Base-by-base conservation (phyloP, 2,113 vertebrate species). In the Mesoclemmys tuberculata region DNA sequence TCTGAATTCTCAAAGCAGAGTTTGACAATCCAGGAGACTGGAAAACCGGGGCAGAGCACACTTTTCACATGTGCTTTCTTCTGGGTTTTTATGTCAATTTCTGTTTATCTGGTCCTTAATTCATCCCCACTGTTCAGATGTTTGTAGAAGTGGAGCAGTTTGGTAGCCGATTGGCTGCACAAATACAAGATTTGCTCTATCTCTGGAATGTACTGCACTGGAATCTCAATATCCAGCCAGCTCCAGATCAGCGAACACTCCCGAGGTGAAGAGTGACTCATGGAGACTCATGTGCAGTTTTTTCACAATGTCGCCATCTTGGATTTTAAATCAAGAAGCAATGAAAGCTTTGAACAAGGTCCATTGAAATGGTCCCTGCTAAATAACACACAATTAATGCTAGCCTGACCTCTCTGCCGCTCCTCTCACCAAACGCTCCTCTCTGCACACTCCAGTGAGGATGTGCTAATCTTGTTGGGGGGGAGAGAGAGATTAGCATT, bases 331-430 rank as follows among this genome's bases (percentile, higher is more conserved):
- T 27, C 48, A 87, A 91, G 83, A 78, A 35, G 8, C 84, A 91
- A 31, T 85, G 92, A 75, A 85, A 89, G 44, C 75, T 91, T 95
- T 80, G 68, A 92, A 88, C 55, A 68, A 92, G 88, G 92, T 93
- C 90, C 92, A 9, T 49, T 87, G 92, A 84, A 95, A 56, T 64
- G 81, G 91, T 75, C 92, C 90, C 88, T 52, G 55, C 78, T 90
- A 90, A 96, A 92, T 8, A 18, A 56, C 29, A 88, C 35, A 51
- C 79, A 91, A 44, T 95, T 96, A 96, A 78, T 35, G 64, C 44
- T 3, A 88, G 44, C 48, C 29, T 96, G 94, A 90, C 85, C 81
- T 82, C 81, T 94, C 74, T 46, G 84, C 31, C 52, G 19, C 8
- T 8, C 29, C 29, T 51, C 64, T 87, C 46, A 80, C n/a, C 35